These are phyloP conservation scores for Stenurella melanura DNA, from an alignment of 2,888 invertebrate species.

Conservation along the genomic window DNA sequence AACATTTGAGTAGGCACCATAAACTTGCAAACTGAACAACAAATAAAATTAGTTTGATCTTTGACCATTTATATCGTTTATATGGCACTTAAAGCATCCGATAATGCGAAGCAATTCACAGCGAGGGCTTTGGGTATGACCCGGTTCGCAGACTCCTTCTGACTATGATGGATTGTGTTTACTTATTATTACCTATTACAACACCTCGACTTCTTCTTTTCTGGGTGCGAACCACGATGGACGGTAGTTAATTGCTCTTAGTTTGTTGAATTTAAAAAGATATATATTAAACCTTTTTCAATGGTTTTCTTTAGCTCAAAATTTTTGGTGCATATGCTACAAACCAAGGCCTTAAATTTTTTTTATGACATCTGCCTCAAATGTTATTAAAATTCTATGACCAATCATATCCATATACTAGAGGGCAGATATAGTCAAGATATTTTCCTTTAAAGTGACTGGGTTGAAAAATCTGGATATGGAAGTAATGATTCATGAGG, in stretches of 20 bases:
- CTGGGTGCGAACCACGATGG: conserved; percentile 36
- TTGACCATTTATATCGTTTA: conserved; percentile 38
- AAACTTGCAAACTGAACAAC: conserved; percentile 12
- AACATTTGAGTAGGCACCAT: background rate
- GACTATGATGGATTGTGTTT: conserved; percentile 67
- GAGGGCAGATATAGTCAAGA: no score
- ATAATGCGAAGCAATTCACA: conserved; percentile 39
- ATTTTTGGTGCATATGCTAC: no score
- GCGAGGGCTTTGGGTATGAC: conserved; percentile 38
- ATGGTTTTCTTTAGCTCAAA: no score
- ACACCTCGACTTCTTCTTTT: conserved; percentile 53
- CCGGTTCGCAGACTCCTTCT: conserved; percentile 49
- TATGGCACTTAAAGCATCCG: conserved; percentile 39
- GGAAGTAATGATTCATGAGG: no score
- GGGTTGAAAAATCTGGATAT: no score
- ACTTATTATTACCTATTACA: conserved; percentile 67
- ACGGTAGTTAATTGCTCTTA: conserved; percentile 50
- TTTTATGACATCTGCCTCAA: no score
- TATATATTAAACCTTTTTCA: no score
- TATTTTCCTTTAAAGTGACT: no score
- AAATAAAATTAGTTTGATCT: conserved; percentile 35
- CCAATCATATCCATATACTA: no score
- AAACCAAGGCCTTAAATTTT: no score
- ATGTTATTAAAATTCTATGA: no score
- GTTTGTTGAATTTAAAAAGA: background rate